Evolutionary conservation across 2,797 vertebrate species (phyloP).

Genomic region (Eidolon dupreanum): DNA sequence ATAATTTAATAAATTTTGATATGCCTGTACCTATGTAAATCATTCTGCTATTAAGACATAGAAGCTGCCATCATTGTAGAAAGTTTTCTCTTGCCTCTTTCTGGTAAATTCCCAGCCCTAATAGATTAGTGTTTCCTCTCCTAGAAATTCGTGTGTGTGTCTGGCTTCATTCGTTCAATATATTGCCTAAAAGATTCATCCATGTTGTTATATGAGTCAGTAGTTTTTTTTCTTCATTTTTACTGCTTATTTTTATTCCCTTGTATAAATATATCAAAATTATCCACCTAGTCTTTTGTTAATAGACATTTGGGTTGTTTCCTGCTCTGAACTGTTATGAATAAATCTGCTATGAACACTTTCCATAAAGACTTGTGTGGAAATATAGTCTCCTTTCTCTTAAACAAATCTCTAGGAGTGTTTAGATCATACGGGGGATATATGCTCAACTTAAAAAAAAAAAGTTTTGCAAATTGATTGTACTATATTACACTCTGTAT

Average conservation of each 20-base stretch:
- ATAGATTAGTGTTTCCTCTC: not conserved
- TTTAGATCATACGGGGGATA: not conserved
- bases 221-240: not conserved
- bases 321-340: not conserved
- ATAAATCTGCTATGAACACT: not conserved
- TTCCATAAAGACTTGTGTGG: not conserved
- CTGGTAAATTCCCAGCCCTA: not conserved
- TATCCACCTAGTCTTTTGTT: not conserved
- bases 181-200: not conserved
- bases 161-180: not conserved
- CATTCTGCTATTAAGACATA: not conserved
- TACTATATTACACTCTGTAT: not conserved
- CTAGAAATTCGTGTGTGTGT: not conserved
- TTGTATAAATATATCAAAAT: not conserved
- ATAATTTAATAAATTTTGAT: not conserved
- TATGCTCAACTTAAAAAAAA: not conserved
- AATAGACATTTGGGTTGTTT: not conserved
- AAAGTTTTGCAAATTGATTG: not conserved
- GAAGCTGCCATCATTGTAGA: not conserved
- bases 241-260: not conserved
- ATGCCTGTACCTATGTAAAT: not conserved
- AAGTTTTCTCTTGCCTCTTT: not conserved
- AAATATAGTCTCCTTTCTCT: not conserved
- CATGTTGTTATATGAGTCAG: not conserved
- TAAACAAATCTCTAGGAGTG: not conserved